A percentile compares a stretch with the other conserved stretches of the same genome.
Evolutionary conservation across 2,113 vertebrate species (phyloP).

Genomic region (Coracopsis vasa): DNA sequence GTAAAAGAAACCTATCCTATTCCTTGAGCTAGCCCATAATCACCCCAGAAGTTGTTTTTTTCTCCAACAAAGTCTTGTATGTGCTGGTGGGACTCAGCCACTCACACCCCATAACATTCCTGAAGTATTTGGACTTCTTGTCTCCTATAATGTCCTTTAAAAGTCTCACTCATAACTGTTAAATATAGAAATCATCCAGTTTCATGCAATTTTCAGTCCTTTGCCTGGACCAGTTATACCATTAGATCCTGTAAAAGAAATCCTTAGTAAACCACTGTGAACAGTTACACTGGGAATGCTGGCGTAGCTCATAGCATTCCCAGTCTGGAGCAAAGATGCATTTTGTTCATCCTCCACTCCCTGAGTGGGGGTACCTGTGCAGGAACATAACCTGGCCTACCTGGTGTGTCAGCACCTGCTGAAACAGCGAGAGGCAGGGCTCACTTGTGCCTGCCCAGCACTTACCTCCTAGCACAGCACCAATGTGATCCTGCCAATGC

Average conservation of each 20-base stretch:
- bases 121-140: background rate
- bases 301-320: background rate
- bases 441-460: accelerated
- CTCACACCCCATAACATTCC: background rate
- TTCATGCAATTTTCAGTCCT: background rate
- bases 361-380: accelerated
- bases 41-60: background rate
- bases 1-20: background rate
- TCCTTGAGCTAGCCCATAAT: background rate
- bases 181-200: background rate
- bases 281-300: background rate
- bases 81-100: background rate
- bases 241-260: background rate
- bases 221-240: background rate
- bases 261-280: background rate
- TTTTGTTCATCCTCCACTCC: background rate
- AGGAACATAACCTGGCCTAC: background rate
- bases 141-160: background rate
- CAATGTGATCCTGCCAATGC: background rate
- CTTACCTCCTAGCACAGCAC: background rate
- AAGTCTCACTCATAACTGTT: background rate
- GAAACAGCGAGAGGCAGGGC: accelerated
- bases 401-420: background rate
- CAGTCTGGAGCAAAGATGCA: accelerated
- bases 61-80: background rate